Evolutionary conservation across 2,888 invertebrate genomes (phyloP).

Genomic region (Leptura quadrifasciata): DNA sequence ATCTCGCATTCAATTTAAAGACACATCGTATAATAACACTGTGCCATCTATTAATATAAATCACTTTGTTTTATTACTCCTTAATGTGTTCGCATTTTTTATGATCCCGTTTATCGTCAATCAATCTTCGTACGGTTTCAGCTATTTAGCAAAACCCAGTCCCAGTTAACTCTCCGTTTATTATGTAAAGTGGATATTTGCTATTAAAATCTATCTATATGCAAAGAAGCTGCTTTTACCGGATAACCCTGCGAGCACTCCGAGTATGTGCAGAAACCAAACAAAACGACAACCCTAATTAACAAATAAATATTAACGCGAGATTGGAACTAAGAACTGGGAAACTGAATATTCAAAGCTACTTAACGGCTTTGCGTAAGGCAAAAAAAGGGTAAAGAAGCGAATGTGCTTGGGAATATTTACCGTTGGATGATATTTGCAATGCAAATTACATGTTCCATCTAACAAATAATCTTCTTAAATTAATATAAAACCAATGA

Average conservation of each 20-base stretch:
- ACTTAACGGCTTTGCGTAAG: slow-evolving; percentile 21
- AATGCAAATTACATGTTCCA: too few species aligned
- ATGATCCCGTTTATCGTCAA: slow-evolving; percentile 10
- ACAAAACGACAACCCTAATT: slow-evolving; percentile 41
- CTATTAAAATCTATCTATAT: slow-evolving; percentile 59
- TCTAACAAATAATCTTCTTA: too few species aligned
- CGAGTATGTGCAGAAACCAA: slow-evolving; percentile 9
- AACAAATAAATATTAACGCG: slow-evolving; percentile 42
- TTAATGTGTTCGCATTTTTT: slow-evolving; percentile 17
- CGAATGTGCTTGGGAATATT: too few species aligned
- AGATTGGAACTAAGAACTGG: slow-evolving; percentile 23
- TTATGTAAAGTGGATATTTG: slow-evolving; percentile 44
- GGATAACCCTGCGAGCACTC: slow-evolving; percentile 24
- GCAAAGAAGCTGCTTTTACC: slow-evolving; percentile 53
- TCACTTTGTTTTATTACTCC: slow-evolving; percentile 1
- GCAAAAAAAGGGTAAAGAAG: background rate
- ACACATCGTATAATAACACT: background rate
- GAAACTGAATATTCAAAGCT: slow-evolving; percentile 30
- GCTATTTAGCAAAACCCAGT: slow-evolving; percentile 13
- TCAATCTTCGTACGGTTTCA: slow-evolving; percentile 18
- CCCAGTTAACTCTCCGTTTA: slow-evolving; percentile 33
- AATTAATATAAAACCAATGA: too few species aligned
- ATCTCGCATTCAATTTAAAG: slow-evolving; percentile 24
- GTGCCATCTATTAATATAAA: slow-evolving; percentile 17
- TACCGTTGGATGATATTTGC: too few species aligned